These are phyloP conservation scores for Pseudomyrmex pallidus DNA, from an alignment of 1,140 invertebrate genomes.

Conservation along the genomic window DNA sequence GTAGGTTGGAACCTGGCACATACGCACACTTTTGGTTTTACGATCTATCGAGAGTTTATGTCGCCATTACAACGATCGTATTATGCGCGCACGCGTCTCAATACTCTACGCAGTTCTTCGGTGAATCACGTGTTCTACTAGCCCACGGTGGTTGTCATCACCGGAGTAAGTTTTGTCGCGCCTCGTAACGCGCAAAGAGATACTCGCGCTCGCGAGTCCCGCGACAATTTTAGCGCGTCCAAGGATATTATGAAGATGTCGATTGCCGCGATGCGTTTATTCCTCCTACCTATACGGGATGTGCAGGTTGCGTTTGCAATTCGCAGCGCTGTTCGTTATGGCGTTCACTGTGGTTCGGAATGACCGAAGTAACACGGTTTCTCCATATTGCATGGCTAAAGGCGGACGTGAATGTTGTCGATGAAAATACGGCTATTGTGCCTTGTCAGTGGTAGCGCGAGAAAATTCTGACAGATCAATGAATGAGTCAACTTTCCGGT, in stretches of 20 bases:
- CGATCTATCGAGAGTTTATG: slow-evolving; percentile 67
- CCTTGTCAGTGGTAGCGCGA: neutral
- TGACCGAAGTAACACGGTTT: slow-evolving; percentile 68
- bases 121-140: slow-evolving; percentile 68
- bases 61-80: slow-evolving; percentile 42
- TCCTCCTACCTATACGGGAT: slow-evolving; percentile 39
- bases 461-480: slow-evolving; percentile 2
- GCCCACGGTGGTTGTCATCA: slow-evolving; percentile 56
- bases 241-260: slow-evolving; percentile 71
- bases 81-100: slow-evolving; percentile 42
- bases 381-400: slow-evolving; percentile 47
- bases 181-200: too few relatives aligned
- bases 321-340: slow-evolving; percentile 42
- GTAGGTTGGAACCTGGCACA: neutral
- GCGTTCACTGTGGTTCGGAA: neutral
- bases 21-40: slow-evolving; percentile 56
- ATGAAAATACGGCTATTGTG: slow-evolving; percentile 69
- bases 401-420: slow-evolving; percentile 73
- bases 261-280: slow-evolving; percentile 48
- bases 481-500: neutral
- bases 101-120: slow-evolving; percentile 26
- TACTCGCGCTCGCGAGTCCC: neutral
- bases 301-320: slow-evolving; percentile 29
- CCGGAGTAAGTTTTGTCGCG: slow-evolving; percentile 60
- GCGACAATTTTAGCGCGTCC: slow-evolving; percentile 20